Percentiles rank a stretch among this genome's conserved stretches.
Evolutionary conservation across 2,888 invertebrate species (phyloP).

Genomic region (Gordius sp.): DNA sequence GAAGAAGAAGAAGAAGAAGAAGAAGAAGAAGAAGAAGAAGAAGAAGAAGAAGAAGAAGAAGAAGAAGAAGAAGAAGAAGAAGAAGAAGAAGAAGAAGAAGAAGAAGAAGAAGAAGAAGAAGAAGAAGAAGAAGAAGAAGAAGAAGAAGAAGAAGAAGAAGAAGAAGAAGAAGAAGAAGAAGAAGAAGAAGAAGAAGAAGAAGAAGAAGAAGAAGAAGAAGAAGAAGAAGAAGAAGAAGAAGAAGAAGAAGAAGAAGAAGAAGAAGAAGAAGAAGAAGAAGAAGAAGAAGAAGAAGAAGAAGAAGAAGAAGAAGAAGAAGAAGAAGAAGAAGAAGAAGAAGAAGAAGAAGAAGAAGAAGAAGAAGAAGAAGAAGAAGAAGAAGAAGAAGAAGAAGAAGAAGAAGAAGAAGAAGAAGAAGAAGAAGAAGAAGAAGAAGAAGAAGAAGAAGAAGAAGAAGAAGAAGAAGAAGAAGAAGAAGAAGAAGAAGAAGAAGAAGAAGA

Average conservation of each 20-base stretch:
- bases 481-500: neutral
- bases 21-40: constrained; percentile 5
- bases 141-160: constrained; percentile 2
- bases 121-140: neutral
- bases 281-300: constrained; percentile 3
- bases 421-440: constrained; percentile 4
- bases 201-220: constrained; percentile 5
- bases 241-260: constrained; percentile 5
- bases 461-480: neutral
- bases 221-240: constrained; percentile 5
- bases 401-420: constrained; percentile 15
- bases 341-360: constrained; percentile 11
- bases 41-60: constrained; percentile 5
- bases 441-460: constrained; percentile 11
- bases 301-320: constrained; percentile 14
- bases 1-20: constrained; percentile 9
- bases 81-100: constrained; percentile 5
- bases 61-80: constrained; percentile 5
- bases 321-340: constrained; percentile 14
- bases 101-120: neutral
- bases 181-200: constrained; percentile 2
- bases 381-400: constrained; percentile 14
- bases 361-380: constrained; percentile 7
- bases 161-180: constrained; percentile 5
- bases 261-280: constrained; percentile 5